Evolutionary conservation across 2,113 vertebrate genomes (phyloP).

Genomic region (Tamias sibiricus): DNA sequence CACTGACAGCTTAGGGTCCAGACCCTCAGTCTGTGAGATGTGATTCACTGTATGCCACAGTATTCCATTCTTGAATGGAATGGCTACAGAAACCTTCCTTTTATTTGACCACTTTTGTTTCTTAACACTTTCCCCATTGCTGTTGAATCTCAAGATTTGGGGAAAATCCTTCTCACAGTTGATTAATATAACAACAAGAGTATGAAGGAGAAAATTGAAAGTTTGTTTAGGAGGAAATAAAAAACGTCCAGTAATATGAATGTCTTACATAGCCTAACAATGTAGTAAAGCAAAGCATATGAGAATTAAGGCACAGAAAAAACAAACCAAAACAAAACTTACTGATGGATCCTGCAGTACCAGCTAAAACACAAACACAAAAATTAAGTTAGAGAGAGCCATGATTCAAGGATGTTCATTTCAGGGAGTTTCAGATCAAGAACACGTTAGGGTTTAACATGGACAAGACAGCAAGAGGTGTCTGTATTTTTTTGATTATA

Average conservation of each 20-base stretch:
- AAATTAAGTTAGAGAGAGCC: not conserved
- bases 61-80: not conserved
- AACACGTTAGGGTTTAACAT: not conserved
- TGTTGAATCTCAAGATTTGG: not conserved
- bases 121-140: not conserved
- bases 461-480: not conserved
- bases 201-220: not conserved
- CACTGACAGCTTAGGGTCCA: not conserved
- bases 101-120: not conserved
- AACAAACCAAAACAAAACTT: conserved; percentile 32
- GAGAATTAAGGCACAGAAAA: not conserved
- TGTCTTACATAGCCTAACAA: not conserved
- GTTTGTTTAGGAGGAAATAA: not conserved
- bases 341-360: conserved; percentile 49
- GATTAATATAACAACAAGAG: not conserved
- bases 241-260: not conserved
- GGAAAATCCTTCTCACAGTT: not conserved
- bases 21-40: not conserved
- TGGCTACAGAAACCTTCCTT: not conserved
- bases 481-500: not conserved
- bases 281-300: not conserved
- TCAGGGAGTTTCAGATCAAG: not conserved
- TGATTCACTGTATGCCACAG: not conserved
- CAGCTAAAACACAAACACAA: conserved; percentile 65
- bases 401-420: not conserved